A percentile compares a stretch with the other conserved stretches of the same genome.
These are phyloP conservation scores for Drosophila mercatorum DNA, from an alignment of 2,888 invertebrate genomes.

Conservation along the genomic window DNA sequence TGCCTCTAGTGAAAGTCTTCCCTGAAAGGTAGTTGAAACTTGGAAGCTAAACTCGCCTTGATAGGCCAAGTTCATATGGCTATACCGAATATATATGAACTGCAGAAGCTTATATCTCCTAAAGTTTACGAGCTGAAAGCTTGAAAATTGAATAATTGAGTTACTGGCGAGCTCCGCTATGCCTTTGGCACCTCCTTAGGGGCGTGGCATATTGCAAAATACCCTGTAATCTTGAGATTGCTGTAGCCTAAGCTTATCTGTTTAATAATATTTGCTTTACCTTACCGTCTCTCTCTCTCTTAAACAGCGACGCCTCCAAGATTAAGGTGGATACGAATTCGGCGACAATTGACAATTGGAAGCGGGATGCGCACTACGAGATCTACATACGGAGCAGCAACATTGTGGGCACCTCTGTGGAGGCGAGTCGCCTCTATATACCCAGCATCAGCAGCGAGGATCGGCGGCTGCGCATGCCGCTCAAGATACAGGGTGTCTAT, in stretches of 20 bases:
- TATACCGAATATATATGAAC: too few relatives aligned
- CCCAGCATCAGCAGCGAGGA: conserved; percentile 63
- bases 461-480: conserved; percentile 58
- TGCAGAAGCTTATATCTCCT: too few relatives aligned
- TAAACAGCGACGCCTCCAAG: conserved; percentile 40
- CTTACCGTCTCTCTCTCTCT: background rate
- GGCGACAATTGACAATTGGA: conserved; percentile 72
- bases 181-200: too few relatives aligned
- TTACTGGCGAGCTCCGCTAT: too few relatives aligned
- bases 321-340: conserved; percentile 70
- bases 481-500: conserved; percentile 87
- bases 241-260: background rate
- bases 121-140: too few relatives aligned
- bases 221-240: too few relatives aligned
- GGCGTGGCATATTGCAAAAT: too few relatives aligned
- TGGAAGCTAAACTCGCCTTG: too few relatives aligned
- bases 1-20: too few relatives aligned
- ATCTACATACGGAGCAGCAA: conserved; percentile 78
- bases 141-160: too few relatives aligned
- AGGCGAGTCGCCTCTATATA: conserved; percentile 71
- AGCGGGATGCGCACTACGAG: conserved; percentile 62
- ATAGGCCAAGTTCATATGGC: too few relatives aligned
- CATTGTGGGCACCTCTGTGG: conserved; percentile 68
- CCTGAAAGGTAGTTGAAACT: too few relatives aligned
- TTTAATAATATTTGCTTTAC: background rate